phyloP scores from a whole-genome alignment of 2,888 invertebrate species.

The Patella depressa region DNA sequence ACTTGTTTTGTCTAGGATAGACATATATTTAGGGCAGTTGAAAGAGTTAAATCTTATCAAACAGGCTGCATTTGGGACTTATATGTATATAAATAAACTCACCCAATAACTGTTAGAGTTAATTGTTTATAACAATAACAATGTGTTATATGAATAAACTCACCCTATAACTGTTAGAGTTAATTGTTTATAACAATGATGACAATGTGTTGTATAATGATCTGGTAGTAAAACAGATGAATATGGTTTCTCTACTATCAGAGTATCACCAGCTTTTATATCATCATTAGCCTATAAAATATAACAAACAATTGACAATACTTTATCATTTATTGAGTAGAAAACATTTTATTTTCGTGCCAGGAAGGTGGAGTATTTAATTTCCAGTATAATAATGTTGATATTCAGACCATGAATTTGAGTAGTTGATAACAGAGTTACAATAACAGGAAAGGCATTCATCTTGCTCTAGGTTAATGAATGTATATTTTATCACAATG shows the following conservation, averaged over 20 bases:
- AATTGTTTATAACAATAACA: slow-evolving; percentile 26
- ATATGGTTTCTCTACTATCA: slow-evolving; percentile 67
- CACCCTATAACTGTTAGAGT: slow-evolving; percentile 50
- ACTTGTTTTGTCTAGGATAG: too few relatives aligned
- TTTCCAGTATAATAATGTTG: too few relatives aligned
- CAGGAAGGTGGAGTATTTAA: too few relatives aligned
- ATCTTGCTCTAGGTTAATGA: too few relatives aligned
- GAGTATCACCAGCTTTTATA: slow-evolving; percentile 58
- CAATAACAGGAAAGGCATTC: too few relatives aligned
- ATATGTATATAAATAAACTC: slow-evolving; percentile 36
- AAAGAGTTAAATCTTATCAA: too few relatives aligned
- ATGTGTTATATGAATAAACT: slow-evolving; percentile 31
- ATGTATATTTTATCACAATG: too few relatives aligned
- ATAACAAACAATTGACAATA: neutral
- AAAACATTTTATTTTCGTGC: too few relatives aligned
- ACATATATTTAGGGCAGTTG: too few relatives aligned
- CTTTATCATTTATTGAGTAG: neutral
- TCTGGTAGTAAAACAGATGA: slow-evolving; percentile 65
- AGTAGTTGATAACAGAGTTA: too few relatives aligned
- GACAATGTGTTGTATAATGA: slow-evolving; percentile 63
- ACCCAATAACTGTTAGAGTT: slow-evolving; percentile 33
- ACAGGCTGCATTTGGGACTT: neutral
- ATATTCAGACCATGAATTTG: too few relatives aligned
- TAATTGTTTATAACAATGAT: slow-evolving; percentile 59
- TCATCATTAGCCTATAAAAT: slow-evolving; percentile 48